Evolutionary conservation across 2,113 vertebrate species (phyloP).

Genomic region (Blennius ocellaris): DNA sequence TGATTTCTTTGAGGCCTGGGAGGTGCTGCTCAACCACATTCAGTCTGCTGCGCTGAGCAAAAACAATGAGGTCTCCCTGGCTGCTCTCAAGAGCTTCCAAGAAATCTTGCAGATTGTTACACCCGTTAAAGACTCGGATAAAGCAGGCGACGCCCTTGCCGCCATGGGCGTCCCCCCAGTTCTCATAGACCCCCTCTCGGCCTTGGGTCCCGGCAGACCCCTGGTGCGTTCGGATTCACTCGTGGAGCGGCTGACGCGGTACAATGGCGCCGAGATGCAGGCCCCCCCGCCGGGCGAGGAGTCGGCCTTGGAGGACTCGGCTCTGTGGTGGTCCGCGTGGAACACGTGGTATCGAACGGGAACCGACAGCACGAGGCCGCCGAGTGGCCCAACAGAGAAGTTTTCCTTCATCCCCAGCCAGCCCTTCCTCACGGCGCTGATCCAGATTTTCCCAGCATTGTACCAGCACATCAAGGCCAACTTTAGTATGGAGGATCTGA

Average conservation of each 20-base stretch:
- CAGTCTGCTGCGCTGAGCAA: constrained; percentile 98
- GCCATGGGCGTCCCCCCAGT: constrained; percentile 87
- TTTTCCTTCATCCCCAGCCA: constrained; percentile 97
- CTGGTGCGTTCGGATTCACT: constrained; percentile 92
- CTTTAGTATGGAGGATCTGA: constrained; percentile 97
- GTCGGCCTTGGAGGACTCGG: constrained; percentile 89
- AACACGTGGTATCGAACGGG: constrained; percentile 96
- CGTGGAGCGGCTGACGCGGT: constrained; percentile 90
- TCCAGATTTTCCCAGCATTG: constrained; percentile 98
- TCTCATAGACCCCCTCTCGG: constrained; percentile 88
- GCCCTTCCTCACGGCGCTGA: constrained; percentile 96
- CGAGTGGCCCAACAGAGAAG: constrained; percentile 85
- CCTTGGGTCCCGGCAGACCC: constrained; percentile 88
- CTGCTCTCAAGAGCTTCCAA: constrained; percentile 98
- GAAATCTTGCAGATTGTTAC: constrained; percentile 98
- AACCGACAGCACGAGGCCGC: constrained; percentile 94
- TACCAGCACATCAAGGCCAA: constrained; percentile 97
- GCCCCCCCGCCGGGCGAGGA: constrained; percentile 87
- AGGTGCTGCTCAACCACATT: constrained; percentile 97
- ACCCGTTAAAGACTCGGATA: constrained; percentile 91
- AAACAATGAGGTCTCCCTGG: constrained; percentile 98
- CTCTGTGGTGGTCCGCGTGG: constrained; percentile 99
- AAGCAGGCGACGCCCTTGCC: constrained; percentile 84
- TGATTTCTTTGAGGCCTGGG: constrained; percentile 98
- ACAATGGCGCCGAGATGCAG: constrained; percentile 74